phyloP scores from a whole-genome alignment of 2,888 invertebrate genomes.

The Galerucella nymphaeae region DNA sequence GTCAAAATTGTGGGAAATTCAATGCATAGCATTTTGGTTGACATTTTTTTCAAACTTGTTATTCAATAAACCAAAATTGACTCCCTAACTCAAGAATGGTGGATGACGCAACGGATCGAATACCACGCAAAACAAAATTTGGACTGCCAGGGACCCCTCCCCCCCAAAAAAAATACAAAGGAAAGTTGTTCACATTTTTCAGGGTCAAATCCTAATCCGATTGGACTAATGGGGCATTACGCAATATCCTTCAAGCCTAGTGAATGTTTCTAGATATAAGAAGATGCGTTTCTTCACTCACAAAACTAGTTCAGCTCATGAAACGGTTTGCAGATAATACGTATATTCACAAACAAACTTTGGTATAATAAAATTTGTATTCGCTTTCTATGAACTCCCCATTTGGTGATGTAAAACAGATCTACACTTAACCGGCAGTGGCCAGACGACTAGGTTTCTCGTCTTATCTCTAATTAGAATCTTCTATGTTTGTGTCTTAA shows the following conservation, averaged over 20 bases:
- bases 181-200: too few species aligned
- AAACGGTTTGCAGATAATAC: constrained; percentile 11
- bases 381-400: constrained; percentile 33
- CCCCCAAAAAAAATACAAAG: too few species aligned
- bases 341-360: constrained; percentile 16
- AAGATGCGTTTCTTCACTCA: background rate
- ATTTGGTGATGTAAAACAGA: constrained; percentile 38
- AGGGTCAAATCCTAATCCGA: too few species aligned
- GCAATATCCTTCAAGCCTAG: background rate
- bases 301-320: constrained; percentile 17
- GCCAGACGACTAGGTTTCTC: constrained; percentile 47
- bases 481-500: constrained; percentile 58
- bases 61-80: too few species aligned
- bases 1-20: too few species aligned
- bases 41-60: too few species aligned
- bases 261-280: background rate
- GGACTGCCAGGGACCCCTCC: too few species aligned
- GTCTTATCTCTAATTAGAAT: constrained; percentile 61
- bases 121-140: too few species aligned
- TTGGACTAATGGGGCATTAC: too few species aligned
- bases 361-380: constrained; percentile 30
- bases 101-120: too few species aligned
- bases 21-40: too few species aligned
- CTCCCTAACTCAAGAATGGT: too few species aligned
- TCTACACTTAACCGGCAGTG: constrained; percentile 40